A percentile compares a stretch with the other conserved stretches of the same genome.
phyloP scores from a whole-genome alignment of 2,888 invertebrate species.

The Drosophila nigritarsus region DNA sequence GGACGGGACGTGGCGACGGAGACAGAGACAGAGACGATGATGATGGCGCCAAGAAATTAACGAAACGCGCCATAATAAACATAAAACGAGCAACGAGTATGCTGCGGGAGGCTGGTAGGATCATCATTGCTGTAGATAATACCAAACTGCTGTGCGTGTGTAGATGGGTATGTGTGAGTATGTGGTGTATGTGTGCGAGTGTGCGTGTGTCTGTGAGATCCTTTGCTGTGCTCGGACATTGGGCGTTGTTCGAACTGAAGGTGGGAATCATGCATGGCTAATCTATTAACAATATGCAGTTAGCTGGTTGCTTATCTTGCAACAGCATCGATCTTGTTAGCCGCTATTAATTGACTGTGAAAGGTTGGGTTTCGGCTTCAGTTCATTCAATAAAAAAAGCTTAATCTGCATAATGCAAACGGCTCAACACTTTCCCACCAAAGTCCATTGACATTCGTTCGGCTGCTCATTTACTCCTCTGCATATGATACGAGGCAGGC shows the following conservation, averaged over 20 bases:
- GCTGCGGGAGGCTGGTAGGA: slow-evolving; percentile 36
- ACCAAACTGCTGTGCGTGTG: slow-evolving; percentile 9
- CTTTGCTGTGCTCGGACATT: slow-evolving; percentile 27
- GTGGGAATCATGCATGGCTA: slow-evolving; percentile 46
- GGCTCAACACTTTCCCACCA: slow-evolving; percentile 78
- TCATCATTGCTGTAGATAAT: slow-evolving; percentile 53
- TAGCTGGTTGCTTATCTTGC: slow-evolving; percentile 53
- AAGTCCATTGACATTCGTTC: slow-evolving; percentile 72
- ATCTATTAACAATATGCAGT: slow-evolving; percentile 73
- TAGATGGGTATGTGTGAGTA: neutral
- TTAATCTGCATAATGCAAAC: slow-evolving; percentile 66
- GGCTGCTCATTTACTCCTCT: slow-evolving; percentile 40
- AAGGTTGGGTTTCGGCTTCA: slow-evolving; percentile 50
- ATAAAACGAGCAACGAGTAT: slow-evolving; percentile 42
- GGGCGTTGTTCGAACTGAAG: slow-evolving; percentile 43
- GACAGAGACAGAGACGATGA: slow-evolving; percentile 32
- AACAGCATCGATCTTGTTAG: slow-evolving; percentile 75
- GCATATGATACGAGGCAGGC: slow-evolving; percentile 14
- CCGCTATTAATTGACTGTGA: slow-evolving; percentile 76
- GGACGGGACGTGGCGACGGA: slow-evolving; percentile 2
- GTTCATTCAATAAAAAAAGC: slow-evolving; percentile 72
- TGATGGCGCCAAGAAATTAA: slow-evolving; percentile 81
- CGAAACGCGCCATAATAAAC: slow-evolving; percentile 80
- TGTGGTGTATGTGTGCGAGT: neutral
- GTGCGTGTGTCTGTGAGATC: slow-evolving; percentile 23